Conservation (phyloP, 2,797 vertebrate genomes). For the Syngnathus acus region DNA sequence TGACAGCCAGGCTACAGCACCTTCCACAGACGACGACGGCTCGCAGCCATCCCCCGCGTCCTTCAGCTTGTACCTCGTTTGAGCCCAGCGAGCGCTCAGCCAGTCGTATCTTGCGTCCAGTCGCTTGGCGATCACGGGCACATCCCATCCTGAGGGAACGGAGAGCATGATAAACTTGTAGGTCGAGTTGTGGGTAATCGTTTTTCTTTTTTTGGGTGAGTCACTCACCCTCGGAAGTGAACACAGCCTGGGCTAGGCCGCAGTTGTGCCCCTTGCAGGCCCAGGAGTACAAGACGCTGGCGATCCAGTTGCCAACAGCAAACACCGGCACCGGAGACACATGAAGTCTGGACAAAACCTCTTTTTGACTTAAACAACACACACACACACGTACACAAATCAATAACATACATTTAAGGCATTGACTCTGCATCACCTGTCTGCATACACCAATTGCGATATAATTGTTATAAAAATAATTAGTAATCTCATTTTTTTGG, state of each 20-base stretch:
- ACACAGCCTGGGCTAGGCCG: conserved; percentile 61
- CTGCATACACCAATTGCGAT: no score
- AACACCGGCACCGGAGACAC: conserved; percentile 66
- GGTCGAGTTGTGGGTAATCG: neutral
- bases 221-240: conserved; percentile 60
- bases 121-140: conserved; percentile 63
- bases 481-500: no score
- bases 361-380: conserved; percentile 42
- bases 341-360: conserved; percentile 66
- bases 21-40: conserved; percentile 28
- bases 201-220: neutral
- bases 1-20: conserved; percentile 70
- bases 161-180: neutral
- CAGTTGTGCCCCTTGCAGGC: conserved; percentile 56
- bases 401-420: neutral
- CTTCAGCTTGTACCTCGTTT: conserved; percentile 36
- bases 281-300: conserved; percentile 70
- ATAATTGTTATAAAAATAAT: no score
- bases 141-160: conserved; percentile 56
- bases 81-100: conserved; percentile 54
- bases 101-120: conserved; percentile 72
- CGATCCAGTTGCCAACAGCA: conserved; percentile 74
- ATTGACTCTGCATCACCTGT: neutral
- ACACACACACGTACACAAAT: neutral
- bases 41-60: conserved; percentile 66